Evolutionary conservation across 2,888 invertebrate genomes (phyloP).

Genomic region (Campoplex nolae): DNA sequence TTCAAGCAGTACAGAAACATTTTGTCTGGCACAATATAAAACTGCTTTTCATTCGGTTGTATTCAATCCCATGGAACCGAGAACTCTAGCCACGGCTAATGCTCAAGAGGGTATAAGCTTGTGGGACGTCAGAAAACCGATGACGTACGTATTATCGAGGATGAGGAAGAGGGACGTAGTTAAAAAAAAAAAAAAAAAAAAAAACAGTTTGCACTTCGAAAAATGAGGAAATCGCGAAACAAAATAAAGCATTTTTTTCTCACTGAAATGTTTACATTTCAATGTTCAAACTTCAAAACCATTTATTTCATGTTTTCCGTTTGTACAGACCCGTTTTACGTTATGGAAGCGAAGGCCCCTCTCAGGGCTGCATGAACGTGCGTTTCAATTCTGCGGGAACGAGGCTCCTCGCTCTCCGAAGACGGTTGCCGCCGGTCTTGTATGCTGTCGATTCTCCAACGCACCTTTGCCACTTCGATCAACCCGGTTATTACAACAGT

Average conservation of each 20-base stretch:
- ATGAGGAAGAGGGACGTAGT: too few species aligned
- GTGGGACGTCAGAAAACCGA: constrained; percentile 95
- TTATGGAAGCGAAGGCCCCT: constrained; percentile 87
- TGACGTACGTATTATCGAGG: constrained; percentile 88
- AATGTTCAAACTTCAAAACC: background rate
- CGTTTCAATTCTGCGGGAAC: constrained; percentile 94
- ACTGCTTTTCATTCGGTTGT: constrained; percentile 97
- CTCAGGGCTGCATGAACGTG: constrained; percentile 95
- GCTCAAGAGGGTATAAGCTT: constrained; percentile 94
- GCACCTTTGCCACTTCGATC: constrained; percentile 94
- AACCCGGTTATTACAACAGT: constrained; percentile 96
- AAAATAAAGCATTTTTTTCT: background rate
- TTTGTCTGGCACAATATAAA: constrained; percentile 89
- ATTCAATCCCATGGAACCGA: constrained; percentile 94
- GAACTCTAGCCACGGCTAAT: constrained; percentile 94
- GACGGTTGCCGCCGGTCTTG: constrained; percentile 94
- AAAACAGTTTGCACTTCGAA: background rate
- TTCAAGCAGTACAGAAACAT: constrained; percentile 85
- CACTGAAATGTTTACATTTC: background rate
- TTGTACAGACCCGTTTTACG: constrained; percentile 88
- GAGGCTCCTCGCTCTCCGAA: constrained; percentile 91
- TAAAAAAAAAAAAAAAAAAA: background rate
- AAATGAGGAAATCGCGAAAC: background rate
- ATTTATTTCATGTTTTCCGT: background rate
- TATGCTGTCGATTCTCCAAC: constrained; percentile 89